Evolutionary conservation across 2,797 vertebrate genomes (phyloP), one percentile per base, ranked within the genome.

Genomic region (Rhinichthys osculus): DNA sequence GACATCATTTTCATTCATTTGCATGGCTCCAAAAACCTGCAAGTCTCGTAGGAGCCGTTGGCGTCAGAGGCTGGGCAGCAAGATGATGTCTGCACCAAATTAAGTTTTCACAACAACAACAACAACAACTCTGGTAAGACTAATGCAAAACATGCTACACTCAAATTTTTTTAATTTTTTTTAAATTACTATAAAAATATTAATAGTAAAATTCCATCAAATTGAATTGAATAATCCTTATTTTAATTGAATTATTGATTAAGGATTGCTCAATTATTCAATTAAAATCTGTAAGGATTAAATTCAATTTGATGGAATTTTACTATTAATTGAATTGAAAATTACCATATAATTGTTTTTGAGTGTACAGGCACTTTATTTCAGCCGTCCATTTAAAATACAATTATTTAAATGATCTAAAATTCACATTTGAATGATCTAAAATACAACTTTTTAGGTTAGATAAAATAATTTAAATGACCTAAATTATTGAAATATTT

Each of bases 41-140:
- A 40, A 8, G 21, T 59, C 35, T 27, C 35, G 7, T 23, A 40
- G 35, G 52, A 59, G 23, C 27, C 27, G 27, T 40, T 59, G 23
- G 59, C 23, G 35, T 78, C 74, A 78, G 54, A 62, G 13, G 19
- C 27, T 17, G 7, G n/a, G 21, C 10, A 6, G 67, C 40, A 47
- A 42, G 47, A 57, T 38, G 11, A 77, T 42, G 23, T 62, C 54
- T 62, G 8, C 38, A 62, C 76, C 14, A 62, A 78, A 78, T 78
- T 7, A 59, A 42, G 76, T 78, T 78, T 62, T 40, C 14, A 62
- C 7, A 62, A 42, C 76, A 62, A 59, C 33, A 35, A 67, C 14
- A 64, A 62, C 33, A 54, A 5, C 52, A 78, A 9, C 76, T 40
- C 23, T 57, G 50, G 33, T 9, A 57, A 23, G 50, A 57, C 50